These are phyloP conservation scores for Drosophila tripunctata DNA, from an alignment of 2,888 invertebrate genomes.

Conservation along the genomic window DNA sequence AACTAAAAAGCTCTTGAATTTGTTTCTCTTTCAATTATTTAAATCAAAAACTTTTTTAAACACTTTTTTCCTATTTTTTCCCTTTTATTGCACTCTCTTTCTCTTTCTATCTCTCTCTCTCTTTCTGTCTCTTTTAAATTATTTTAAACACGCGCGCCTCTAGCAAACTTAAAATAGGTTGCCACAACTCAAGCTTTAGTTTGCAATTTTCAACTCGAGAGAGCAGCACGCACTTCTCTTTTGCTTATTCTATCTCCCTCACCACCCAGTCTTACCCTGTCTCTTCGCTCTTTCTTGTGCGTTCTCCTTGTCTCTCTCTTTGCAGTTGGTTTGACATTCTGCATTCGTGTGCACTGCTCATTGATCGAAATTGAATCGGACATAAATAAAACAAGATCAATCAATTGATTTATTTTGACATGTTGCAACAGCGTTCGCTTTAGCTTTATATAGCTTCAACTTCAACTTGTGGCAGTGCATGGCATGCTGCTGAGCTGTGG, in stretches of 20 bases:
- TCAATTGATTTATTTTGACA: constrained; percentile 85
- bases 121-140: not conserved
- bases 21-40: too few relatives aligned
- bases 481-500: constrained; percentile 48
- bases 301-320: not conserved
- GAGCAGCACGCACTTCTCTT: constrained; percentile 33
- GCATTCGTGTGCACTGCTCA: constrained; percentile 80
- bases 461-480: constrained; percentile 37
- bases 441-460: constrained; percentile 29
- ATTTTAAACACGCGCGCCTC: constrained; percentile 60
- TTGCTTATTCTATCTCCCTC: not conserved
- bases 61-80: too few relatives aligned
- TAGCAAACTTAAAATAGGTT: too few relatives aligned
- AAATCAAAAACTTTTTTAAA: not conserved
- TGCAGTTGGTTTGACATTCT: constrained; percentile 52
- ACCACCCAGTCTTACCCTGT: not conserved
- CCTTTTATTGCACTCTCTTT: not conserved
- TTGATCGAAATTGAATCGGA: constrained; percentile 84
- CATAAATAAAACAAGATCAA: constrained; percentile 85
- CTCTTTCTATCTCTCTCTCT: not conserved
- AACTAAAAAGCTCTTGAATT: too few relatives aligned
- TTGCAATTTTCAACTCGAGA: too few relatives aligned
- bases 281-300: not conserved
- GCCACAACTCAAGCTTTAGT: constrained; percentile 60
- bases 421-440: constrained; percentile 72